A percentile compares a stretch with the other conserved stretches of the same genome.
Evolutionary conservation across 2,888 invertebrate genomes (phyloP).

Genomic region (Ditylenchus weischeri): DNA sequence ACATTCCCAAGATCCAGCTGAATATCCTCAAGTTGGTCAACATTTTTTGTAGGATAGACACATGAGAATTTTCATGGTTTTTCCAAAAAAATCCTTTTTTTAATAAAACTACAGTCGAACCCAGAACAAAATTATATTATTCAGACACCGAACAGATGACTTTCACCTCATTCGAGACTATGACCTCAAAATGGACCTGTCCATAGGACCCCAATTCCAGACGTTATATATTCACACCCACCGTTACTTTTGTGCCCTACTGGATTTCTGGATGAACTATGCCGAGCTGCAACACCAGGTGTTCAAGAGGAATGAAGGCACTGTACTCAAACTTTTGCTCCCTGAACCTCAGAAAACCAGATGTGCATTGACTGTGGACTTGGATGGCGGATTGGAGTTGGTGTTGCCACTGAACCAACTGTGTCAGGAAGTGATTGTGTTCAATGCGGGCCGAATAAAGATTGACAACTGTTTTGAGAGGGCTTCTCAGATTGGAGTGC

Average conservation of each 20-base stretch:
- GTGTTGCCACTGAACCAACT: slow-evolving; percentile 49
- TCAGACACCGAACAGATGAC: slow-evolving; percentile 61
- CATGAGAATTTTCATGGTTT: neutral
- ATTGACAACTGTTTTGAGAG: slow-evolving; percentile 41
- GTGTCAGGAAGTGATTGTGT: slow-evolving; percentile 35
- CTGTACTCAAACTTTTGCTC: neutral
- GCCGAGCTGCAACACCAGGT: slow-evolving; percentile 77
- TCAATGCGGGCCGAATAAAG: slow-evolving; percentile 34
- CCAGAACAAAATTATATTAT: neutral
- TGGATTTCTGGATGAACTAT: slow-evolving; percentile 77
- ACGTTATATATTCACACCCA: slow-evolving; percentile 69
- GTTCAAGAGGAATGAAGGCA: slow-evolving; percentile 31
- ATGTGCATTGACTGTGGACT: slow-evolving; percentile 35
- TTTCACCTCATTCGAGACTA: slow-evolving; percentile 62
- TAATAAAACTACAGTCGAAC: neutral
- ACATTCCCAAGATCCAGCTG: neutral
- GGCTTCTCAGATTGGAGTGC: slow-evolving; percentile 27
- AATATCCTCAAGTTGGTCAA: slow-evolving; percentile 2
- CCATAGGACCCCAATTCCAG: slow-evolving; percentile 67
- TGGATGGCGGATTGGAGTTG: slow-evolving; percentile 37
- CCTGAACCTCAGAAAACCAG: slow-evolving; percentile 32
- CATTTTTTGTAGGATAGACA: too few species aligned
- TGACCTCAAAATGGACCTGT: slow-evolving; percentile 73
- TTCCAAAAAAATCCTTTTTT: neutral
- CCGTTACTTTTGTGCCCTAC: slow-evolving; percentile 77